Base-by-base conservation (phyloP, 2,797 vertebrate species). In the Enteromius viviparus region DNA sequence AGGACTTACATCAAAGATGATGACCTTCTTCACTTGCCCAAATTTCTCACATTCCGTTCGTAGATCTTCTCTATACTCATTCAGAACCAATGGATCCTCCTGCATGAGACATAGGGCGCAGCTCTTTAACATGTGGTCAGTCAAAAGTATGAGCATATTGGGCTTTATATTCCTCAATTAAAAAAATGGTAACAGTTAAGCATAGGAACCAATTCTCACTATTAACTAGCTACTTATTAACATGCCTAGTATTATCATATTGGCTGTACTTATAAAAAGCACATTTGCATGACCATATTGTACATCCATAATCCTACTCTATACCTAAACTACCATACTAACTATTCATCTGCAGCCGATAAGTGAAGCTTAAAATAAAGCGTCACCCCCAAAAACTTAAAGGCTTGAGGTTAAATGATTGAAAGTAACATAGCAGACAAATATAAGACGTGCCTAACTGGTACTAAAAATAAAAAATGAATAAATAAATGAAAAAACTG, bases 41-140 rank as follows among this genome's bases (percentile, higher is more conserved):
- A 98, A 99, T 89, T 99, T 99, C 74, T 97, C 96, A 92, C 97
- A 98, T 86, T 99, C 98, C 0, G 94, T 93, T 76, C 97, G 93
- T 82, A 99, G 94, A 89, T 99, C 98, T 58, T 99, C 98, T 74
- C 97, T 94, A 88, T 99, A 99, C 89, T 99, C 98, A 87, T 98
- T 99, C 87, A 99, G 88, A 82, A 96, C 97, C 90, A 99, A 91
- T 0, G 98, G 98, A 85, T 99, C 98, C 87, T 98, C 97, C 98
- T 99, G 85, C 32, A 88, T 89, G 85, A 82, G 19, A 80, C 23
- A 78, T 6, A 71, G 11, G 10, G 55, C 3, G 55, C 55, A 78
- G 60, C 60, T 78, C 17, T 32, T 78, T 8, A 58, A 80, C n/a
- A 70, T 11, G 37, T 37, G 40, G 29, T 37, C 14, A 29, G 2